Percentiles rank a stretch among this genome's conserved stretches.
phyloP scores from a whole-genome alignment of 1,140 invertebrate genomes.

The Adelges cooleyi region DNA sequence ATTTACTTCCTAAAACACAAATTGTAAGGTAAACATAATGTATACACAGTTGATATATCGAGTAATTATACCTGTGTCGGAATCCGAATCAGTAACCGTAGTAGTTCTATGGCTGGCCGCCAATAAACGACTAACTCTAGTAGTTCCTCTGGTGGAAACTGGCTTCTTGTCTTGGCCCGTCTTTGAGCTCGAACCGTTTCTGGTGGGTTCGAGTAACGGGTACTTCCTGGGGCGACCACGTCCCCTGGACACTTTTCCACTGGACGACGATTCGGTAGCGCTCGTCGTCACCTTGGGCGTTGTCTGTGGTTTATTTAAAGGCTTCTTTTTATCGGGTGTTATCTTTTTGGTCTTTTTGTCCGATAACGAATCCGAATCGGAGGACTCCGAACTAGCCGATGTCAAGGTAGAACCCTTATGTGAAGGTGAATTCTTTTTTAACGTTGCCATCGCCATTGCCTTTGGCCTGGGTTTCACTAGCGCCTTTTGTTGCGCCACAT shows the following conservation, averaged over 20 bases:
- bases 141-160: conserved; percentile 37
- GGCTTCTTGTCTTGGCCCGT: conserved; percentile 32
- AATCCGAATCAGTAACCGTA: conserved; percentile 42
- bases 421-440: conserved; percentile 34
- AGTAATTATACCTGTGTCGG: conserved; percentile 41
- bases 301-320: conserved; percentile 12
- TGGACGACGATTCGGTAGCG: conserved; percentile 13
- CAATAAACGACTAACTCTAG: conserved; percentile 39
- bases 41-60: too few species aligned
- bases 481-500: conserved; percentile 37
- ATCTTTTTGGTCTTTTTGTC: conserved; percentile 1
- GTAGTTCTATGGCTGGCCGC: conserved; percentile 32
- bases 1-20: conserved; percentile 33
- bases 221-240: conserved; percentile 31
- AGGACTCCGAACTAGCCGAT: conserved; percentile 36
- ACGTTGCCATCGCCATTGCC: conserved; percentile 33
- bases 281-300: conserved; percentile 27
- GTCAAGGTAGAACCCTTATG: conserved; percentile 40
- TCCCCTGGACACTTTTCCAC: conserved; percentile 24
- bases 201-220: conserved; percentile 21
- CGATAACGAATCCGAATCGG: conserved; percentile 38
- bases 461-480: conserved; percentile 34
- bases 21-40: neutral
- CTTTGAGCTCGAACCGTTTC: conserved; percentile 30
- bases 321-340: conserved; percentile 24